phyloP scores from a whole-genome alignment of 1,140 invertebrate genomes.

The Drosophila rufa region DNA sequence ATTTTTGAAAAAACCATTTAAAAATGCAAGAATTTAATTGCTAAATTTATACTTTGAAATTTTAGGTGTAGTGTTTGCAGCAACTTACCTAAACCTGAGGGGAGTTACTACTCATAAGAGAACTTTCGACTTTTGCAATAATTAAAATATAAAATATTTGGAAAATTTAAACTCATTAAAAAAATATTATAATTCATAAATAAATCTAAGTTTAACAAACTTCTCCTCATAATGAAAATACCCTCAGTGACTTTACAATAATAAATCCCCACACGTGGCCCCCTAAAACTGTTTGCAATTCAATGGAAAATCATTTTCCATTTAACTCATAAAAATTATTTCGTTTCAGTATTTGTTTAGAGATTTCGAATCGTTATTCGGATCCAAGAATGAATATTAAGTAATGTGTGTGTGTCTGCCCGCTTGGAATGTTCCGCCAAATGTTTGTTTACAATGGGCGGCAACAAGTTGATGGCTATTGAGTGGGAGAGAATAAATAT shows the following conservation, averaged over 20 bases:
- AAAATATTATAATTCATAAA: neutral
- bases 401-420: constrained; percentile 51
- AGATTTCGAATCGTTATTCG: constrained; percentile 31
- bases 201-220: neutral
- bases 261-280: neutral
- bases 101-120: no score
- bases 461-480: constrained; percentile 76
- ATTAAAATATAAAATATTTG: no score
- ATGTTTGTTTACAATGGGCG: constrained; percentile 68
- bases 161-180: no score
- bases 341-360: constrained; percentile 44
- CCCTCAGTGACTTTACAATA: neutral
- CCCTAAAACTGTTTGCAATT: constrained; percentile 14
- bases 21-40: no score
- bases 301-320: constrained; percentile 71
- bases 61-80: no score
- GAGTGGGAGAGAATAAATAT: constrained; percentile 56
- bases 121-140: no score
- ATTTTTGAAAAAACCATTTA: no score
- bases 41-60: no score
- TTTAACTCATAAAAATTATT: constrained; percentile 77
- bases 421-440: constrained; percentile 30
- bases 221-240: neutral
- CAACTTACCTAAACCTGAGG: no score
- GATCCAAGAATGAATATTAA: constrained; percentile 52